Conservation (phyloP, 2,113 vertebrate species). For the Sorex fumeus region DNA sequence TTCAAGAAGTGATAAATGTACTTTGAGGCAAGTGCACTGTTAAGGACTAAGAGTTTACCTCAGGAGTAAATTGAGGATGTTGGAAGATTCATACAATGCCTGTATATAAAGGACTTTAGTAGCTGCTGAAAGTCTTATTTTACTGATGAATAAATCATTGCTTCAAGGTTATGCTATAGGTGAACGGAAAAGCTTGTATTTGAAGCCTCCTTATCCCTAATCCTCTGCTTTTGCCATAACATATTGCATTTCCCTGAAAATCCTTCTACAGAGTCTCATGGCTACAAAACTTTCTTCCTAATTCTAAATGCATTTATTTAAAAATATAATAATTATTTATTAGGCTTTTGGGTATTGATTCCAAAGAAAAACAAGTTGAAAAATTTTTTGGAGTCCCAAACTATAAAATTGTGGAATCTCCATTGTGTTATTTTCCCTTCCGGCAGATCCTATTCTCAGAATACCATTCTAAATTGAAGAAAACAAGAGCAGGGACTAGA, state of each 20-base stretch:
- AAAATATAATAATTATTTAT: not conserved
- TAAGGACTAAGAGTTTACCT: conserved; percentile 60
- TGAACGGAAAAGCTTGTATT: not conserved
- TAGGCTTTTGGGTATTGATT: not conserved
- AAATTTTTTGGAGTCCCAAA: not conserved
- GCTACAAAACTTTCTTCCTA: not conserved
- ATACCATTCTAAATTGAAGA: not conserved
- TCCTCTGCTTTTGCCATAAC: conserved; percentile 18
- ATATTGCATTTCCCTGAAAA: conserved; percentile 22
- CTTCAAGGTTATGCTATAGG: not conserved
- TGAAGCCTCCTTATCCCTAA: not conserved
- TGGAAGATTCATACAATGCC: not conserved
- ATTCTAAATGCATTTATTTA: conserved; percentile 4
- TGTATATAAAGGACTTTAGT: not conserved
- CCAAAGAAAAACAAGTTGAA: not conserved
- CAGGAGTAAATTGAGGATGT: conserved; percentile 17
- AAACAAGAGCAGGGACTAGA: fast-evolving
- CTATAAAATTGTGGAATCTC: not conserved
- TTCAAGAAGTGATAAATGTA: conserved; percentile 59
- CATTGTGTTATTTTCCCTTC: too few relatives aligned
- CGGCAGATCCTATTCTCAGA: not conserved
- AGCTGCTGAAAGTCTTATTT: not conserved
- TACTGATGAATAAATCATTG: not conserved
- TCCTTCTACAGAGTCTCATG: not conserved
- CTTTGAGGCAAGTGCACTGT: conserved; percentile 57